A percentile compares a stretch with the other conserved stretches of the same genome.
phyloP scores from a whole-genome alignment of 2,113 vertebrate species.

The Turnix velox region DNA sequence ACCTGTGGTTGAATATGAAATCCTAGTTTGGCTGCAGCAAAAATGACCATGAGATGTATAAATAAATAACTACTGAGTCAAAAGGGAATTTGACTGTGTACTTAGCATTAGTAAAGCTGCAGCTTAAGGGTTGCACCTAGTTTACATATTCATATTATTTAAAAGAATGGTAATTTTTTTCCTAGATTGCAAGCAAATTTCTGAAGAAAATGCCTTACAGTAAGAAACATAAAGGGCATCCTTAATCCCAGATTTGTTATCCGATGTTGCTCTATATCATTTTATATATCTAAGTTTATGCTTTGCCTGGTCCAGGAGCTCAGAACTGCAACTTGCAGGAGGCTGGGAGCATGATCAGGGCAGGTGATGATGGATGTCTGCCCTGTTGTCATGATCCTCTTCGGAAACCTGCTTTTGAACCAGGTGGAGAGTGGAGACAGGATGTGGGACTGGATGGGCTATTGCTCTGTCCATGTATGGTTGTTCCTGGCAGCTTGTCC shows the following conservation, averaged over 20 bases:
- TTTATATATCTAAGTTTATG: not conserved
- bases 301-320: not conserved
- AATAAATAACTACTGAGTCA: not conserved
- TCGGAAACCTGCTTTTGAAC: accelerated
- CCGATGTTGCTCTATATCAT: not conserved
- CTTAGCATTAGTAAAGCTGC: not conserved
- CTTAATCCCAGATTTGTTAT: not conserved
- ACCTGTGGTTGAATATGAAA: not conserved
- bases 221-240: not conserved
- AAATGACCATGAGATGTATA: not conserved
- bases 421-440: not conserved
- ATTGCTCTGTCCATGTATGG: not conserved
- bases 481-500: not conserved
- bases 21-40: not conserved
- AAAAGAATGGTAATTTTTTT: accelerated
- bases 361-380: not conserved
- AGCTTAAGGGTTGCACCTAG: not conserved
- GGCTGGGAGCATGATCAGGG: not conserved
- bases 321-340: not conserved
- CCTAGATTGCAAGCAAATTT: not conserved
- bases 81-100: not conserved
- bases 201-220: not conserved
- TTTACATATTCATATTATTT: not conserved
- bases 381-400: not conserved
- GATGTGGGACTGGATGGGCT: not conserved